Evolutionary conservation across 2,888 invertebrate species (phyloP), one percentile per base, ranked within the genome.

Genomic region (Oxytorus armatus): DNA sequence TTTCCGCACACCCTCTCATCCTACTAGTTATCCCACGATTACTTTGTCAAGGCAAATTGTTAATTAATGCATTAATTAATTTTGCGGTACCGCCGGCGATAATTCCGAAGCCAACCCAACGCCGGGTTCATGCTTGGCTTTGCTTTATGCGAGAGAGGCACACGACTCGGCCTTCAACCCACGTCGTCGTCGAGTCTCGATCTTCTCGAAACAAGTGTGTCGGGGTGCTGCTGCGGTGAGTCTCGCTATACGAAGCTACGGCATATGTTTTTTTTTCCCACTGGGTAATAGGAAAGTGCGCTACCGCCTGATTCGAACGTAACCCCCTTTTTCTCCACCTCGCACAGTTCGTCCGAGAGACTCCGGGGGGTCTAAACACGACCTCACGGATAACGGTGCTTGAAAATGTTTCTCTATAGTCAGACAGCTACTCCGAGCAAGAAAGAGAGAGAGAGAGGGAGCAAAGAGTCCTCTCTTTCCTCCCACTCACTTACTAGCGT

Each of bases 21-120:
- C 49, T 18, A 1, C 1, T 21, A 21, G 18, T 25, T 25, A 25
- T 11, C 29, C 65, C 61, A 47, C 84, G 81, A 84, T 84, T 86
- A 86, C 87, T 87, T 87, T 87, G 86, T 85, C 73, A 79, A 79
- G 80, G 82, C 83, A 87, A 87, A 87, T 87, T 87, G 87, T 88
- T 88, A 87, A 89, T 88, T 88, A 88, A 87, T 87, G 83, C 84
- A 75, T 77, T 88, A 89, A 89, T 89, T 89, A 88, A 89, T 89
- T 88, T 87, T 86, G 86, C 82, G 86, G 84, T 80, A 68, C 81
- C 69, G 39, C 65, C 33, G 66, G 57, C 69, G 80, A 75, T 76
- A 74, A 82, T 76, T 80, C 49, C 80, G 49, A 59, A 78, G 74
- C 65, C 65, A 70, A 53, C n/a, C 72, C 73, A 74, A 57, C 74